Conservation (phyloP, 2,797 vertebrate genomes). For the Vipera ursinii region DNA sequence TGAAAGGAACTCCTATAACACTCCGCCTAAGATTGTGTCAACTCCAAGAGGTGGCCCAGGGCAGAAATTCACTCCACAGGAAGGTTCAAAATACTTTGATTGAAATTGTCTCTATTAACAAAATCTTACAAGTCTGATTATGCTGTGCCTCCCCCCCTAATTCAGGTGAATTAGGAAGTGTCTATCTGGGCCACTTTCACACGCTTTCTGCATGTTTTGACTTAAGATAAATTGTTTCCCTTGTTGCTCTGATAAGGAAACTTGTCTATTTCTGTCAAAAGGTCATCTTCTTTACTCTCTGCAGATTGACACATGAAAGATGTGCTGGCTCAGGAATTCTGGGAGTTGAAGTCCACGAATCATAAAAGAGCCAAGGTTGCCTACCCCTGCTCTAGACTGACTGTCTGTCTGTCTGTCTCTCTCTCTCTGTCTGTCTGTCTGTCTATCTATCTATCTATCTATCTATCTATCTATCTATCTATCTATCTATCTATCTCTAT, state of each 20-base stretch:
- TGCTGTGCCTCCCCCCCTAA: not conserved
- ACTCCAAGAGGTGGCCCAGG: not conserved
- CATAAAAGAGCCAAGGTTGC: no score
- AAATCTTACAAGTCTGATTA: not conserved
- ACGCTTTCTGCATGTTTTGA: not conserved
- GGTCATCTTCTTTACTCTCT: not conserved
- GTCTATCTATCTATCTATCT: no score
- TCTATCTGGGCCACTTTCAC: not conserved
- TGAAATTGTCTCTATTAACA: not conserved
- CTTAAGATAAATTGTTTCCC: not conserved
- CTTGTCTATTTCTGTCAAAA: not conserved
- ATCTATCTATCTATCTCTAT: no score
- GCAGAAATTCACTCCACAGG: not conserved
- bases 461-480: no score
- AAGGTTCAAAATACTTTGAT: not conserved
- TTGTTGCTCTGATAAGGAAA: not conserved
- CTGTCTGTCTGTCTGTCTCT: no score
- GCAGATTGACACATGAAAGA: not conserved
- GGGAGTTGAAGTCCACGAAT: no score
- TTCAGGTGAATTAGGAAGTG: not conserved
- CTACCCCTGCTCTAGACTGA: no score
- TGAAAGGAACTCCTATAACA: not conserved
- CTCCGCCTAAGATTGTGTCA: not conserved
- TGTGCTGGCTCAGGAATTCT: no score
- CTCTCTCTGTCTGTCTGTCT: no score